Conservation (phyloP, 2,797 vertebrate genomes). For the Neoniphon sammara region DNA sequence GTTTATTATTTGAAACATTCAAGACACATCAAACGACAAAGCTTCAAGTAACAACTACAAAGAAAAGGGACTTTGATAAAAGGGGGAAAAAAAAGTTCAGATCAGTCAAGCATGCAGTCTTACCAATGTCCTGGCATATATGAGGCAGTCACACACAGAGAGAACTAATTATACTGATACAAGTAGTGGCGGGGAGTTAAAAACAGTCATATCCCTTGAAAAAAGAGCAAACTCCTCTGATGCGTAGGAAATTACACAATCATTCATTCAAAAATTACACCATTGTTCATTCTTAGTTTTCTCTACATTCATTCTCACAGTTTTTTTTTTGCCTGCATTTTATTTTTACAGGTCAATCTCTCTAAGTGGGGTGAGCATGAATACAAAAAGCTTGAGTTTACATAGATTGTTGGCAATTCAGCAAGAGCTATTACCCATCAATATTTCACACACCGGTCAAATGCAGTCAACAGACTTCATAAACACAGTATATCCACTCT, state of each 20-base stretch:
- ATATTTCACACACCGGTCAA: slow-evolving; percentile 36
- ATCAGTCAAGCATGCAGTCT: slow-evolving; percentile 6
- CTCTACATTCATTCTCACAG: background rate
- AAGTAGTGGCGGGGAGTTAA: slow-evolving; percentile 1
- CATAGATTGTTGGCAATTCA: slow-evolving; percentile 20
- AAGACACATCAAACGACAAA: background rate
- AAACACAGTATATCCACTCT: slow-evolving; percentile 27
- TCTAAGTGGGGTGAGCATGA: slow-evolving; percentile 11
- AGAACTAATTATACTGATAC: slow-evolving; percentile 25
- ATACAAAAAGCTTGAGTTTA: slow-evolving; percentile 19
- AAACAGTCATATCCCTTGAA: background rate
- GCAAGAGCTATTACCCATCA: slow-evolving; percentile 17
- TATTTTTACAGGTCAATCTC: slow-evolving; percentile 1
- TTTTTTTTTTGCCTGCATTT: background rate
- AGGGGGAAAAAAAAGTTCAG: background rate
- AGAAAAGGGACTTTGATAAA: background rate
- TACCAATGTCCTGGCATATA: slow-evolving; percentile 1
- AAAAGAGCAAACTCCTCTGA: background rate
- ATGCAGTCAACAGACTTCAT: slow-evolving; percentile 36
- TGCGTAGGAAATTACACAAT: background rate
- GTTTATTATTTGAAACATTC: background rate
- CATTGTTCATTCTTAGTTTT: slow-evolving; percentile 7
- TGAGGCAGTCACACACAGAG: background rate
- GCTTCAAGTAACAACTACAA: background rate
- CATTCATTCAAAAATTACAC: background rate